Conservation (phyloP, 2,888 invertebrate species). For the Pyrrhia umbra region DNA sequence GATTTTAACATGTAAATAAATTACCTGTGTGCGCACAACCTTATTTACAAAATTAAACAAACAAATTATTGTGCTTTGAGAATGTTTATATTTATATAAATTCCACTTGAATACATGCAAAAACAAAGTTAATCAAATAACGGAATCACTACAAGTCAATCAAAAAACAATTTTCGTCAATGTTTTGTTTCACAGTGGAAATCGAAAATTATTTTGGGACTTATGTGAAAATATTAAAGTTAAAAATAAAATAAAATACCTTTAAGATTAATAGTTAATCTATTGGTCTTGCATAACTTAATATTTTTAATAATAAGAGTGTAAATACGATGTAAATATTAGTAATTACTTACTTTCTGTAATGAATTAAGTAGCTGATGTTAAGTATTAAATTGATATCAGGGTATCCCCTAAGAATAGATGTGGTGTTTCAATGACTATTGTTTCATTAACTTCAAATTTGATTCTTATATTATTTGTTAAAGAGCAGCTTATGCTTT, state of each 20-base stretch:
- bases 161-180: not conserved
- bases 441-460: slow-evolving; percentile 58
- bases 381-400: slow-evolving; percentile 85
- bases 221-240: not conserved
- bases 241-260: not conserved
- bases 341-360: slow-evolving; percentile 73
- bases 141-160: not conserved
- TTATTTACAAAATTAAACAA: slow-evolving; percentile 9
- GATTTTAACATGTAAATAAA: not conserved
- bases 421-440: slow-evolving; percentile 72
- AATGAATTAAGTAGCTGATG: slow-evolving; percentile 75
- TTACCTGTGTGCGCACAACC: not conserved
- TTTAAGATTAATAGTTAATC: not conserved
- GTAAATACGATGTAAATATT: slow-evolving; percentile 80
- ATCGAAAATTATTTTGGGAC: not conserved
- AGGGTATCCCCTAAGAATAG: slow-evolving; percentile 86
- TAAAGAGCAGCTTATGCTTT: too few relatives aligned
- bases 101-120: not conserved
- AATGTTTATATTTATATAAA: too few relatives aligned
- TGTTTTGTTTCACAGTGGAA: slow-evolving; percentile 8
- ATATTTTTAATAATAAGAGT: slow-evolving; percentile 55
- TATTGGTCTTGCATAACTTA: not conserved
- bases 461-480: not conserved
- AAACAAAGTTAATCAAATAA: not conserved
- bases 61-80: slow-evolving; percentile 5